phyloP scores from a whole-genome alignment of 2,888 invertebrate species.

The Salticus scenicus region DNA sequence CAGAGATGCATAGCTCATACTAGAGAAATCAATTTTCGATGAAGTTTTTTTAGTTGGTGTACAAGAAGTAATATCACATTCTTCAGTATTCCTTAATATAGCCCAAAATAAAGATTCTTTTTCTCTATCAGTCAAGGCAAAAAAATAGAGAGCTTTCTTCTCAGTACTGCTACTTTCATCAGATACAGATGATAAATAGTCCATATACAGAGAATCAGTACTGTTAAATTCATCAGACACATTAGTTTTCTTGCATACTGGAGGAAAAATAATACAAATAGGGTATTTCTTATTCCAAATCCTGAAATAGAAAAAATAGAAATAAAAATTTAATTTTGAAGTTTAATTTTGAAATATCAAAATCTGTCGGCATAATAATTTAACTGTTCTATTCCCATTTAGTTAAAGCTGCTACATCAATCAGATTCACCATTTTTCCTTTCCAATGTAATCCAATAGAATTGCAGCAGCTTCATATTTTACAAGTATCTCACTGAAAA shows the following conservation, averaged over 20 bases:
- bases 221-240: constrained; percentile 9
- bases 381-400: too few species aligned
- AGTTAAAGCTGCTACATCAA: too few species aligned
- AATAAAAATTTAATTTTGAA: too few species aligned
- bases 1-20: constrained; percentile 41
- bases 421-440: too few species aligned
- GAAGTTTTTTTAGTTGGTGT: too few species aligned
- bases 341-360: too few species aligned
- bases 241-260: not conserved
- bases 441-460: too few species aligned
- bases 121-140: constrained; percentile 88
- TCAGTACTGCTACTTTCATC: constrained; percentile 23
- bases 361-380: too few species aligned
- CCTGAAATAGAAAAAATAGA: constrained; percentile 37
- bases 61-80: too few species aligned
- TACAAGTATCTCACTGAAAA: too few species aligned
- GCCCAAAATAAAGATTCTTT: constrained; percentile 90
- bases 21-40: constrained; percentile 22
- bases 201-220: not conserved
- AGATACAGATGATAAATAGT: constrained; percentile 28
- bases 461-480: too few species aligned
- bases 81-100: constrained; percentile 71
- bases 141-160: constrained; percentile 78
- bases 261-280: constrained; percentile 82
- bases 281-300: constrained; percentile 95